phyloP scores from a whole-genome alignment of 2,113 vertebrate genomes.

The Australoheros scitulus region DNA sequence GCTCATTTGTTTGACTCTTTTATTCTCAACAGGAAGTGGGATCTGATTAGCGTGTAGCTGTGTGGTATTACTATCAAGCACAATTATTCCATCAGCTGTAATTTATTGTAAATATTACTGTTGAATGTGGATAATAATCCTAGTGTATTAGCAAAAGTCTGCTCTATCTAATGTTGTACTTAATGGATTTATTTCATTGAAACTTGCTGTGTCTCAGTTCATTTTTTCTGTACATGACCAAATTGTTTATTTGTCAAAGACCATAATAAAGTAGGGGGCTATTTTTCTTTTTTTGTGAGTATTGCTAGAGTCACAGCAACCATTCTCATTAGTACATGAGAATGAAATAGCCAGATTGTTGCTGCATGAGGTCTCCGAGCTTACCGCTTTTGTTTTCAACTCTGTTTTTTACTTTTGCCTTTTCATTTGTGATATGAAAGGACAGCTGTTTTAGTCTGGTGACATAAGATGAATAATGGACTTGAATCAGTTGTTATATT shows the following conservation, averaged over 20 bases:
- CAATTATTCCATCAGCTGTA: constrained; percentile 59
- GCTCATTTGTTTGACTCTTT: constrained; percentile 8
- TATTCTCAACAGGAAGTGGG: constrained; percentile 7
- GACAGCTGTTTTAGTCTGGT: constrained; percentile 35
- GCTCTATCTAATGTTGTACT: constrained; percentile 35
- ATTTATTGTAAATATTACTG: constrained; percentile 63
- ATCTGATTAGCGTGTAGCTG: constrained; percentile 25
- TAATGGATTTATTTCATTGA: constrained; percentile 43
- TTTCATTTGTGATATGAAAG: constrained; percentile 19
- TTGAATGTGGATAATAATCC: constrained; percentile 42
- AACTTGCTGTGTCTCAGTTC: constrained; percentile 14
- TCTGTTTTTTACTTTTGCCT: neutral
- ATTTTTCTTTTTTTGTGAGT: constrained; percentile 15
- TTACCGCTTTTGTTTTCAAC: constrained; percentile 21
- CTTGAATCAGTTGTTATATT: constrained; percentile 51
- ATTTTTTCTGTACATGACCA: constrained; percentile 48
- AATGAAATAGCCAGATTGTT: constrained; percentile 7
- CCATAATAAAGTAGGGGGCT: constrained; percentile 16
- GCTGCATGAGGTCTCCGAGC: constrained; percentile 32
- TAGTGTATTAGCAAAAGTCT: constrained; percentile 40
- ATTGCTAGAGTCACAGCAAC: constrained; percentile 24
- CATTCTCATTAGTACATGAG: constrained; percentile 22
- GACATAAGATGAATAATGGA: constrained; percentile 31
- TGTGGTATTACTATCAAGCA: constrained; percentile 60
- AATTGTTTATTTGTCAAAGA: constrained; percentile 44